These are phyloP conservation scores for Myiozetetes cayanensis DNA, from an alignment of 2,113 vertebrate genomes.

Conservation along the genomic window DNA sequence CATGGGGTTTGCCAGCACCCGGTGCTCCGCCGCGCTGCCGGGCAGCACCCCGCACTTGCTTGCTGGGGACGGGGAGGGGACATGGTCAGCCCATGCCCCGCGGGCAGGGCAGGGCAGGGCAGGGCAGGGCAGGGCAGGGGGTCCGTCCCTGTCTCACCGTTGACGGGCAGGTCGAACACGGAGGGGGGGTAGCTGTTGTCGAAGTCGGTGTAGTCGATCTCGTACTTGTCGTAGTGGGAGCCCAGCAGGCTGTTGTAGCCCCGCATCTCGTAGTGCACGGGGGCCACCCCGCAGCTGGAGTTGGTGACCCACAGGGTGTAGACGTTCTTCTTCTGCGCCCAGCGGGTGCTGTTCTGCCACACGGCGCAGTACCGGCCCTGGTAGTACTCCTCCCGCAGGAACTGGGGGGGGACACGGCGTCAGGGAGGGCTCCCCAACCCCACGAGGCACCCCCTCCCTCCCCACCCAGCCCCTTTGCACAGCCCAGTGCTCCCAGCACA, in stretches of 20 bases:
- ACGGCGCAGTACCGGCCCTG: constrained; percentile 74
- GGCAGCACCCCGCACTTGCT: background rate
- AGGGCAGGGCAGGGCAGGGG: background rate
- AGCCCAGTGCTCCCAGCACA: background rate
- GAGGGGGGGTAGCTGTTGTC: constrained; percentile 59
- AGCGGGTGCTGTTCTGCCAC: constrained; percentile 77
- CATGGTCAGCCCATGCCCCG: accelerated
- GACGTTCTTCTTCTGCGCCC: constrained; percentile 76
- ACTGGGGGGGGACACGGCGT: constrained; percentile 22
- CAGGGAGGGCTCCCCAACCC: background rate
- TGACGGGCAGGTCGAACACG: constrained; percentile 64
- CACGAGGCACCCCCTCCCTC: accelerated
- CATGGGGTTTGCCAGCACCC: constrained; percentile 81
- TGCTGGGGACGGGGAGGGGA: background rate
- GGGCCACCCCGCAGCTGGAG: constrained; percentile 49
- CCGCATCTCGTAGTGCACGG: constrained; percentile 80
- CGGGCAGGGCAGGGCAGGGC: accelerated
- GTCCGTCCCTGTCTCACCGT: constrained; percentile 45
- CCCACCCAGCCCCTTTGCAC: background rate
- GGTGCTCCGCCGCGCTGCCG: constrained; percentile 53
- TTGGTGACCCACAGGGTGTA: constrained; percentile 81
- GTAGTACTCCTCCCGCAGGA: constrained; percentile 77
- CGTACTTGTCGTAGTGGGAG: constrained; percentile 83
- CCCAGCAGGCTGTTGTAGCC: constrained; percentile 82
- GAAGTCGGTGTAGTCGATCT: constrained; percentile 78